These are phyloP conservation scores for Monopterus albus DNA, from an alignment of 2,113 vertebrate genomes.

Conservation along the genomic window DNA sequence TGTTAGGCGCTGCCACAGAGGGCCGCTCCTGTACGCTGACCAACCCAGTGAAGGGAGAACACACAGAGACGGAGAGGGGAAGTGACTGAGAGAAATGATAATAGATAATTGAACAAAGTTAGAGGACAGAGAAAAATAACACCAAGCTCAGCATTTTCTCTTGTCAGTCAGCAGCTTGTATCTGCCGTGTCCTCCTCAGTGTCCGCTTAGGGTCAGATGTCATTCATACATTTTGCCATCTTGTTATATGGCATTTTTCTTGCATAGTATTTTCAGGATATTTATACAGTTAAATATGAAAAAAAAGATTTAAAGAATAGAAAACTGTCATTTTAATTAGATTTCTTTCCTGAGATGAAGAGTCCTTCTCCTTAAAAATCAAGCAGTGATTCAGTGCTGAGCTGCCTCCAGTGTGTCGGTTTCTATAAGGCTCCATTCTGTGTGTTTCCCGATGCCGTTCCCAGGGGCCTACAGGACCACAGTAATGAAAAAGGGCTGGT, in stretches of 20 bases:
- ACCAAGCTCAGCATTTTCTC: slow-evolving; percentile 61
- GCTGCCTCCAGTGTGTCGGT: slow-evolving; percentile 78
- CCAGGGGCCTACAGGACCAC: slow-evolving; percentile 74
- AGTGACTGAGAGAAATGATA: slow-evolving; percentile 48
- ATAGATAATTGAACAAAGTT: slow-evolving; percentile 69
- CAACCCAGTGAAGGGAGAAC: slow-evolving; percentile 37
- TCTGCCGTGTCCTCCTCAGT: slow-evolving; percentile 25
- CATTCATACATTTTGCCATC: slow-evolving; percentile 3
- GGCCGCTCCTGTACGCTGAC: slow-evolving; percentile 52
- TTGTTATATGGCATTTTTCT: neutral
- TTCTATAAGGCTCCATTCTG: slow-evolving; percentile 74
- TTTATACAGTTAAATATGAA: slow-evolving; percentile 10
- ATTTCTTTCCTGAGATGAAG: slow-evolving; percentile 45
- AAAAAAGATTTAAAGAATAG: slow-evolving; percentile 49
- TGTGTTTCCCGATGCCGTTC: slow-evolving; percentile 74
- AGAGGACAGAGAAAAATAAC: slow-evolving; percentile 63
- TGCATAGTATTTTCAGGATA: slow-evolving; percentile 6
- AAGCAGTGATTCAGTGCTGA: slow-evolving; percentile 76
- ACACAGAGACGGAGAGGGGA: slow-evolving; percentile 35
- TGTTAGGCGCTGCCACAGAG: slow-evolving; percentile 58
- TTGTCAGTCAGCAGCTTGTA: slow-evolving; percentile 49
- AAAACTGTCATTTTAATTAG: slow-evolving; percentile 49
- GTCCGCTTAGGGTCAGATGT: slow-evolving; percentile 55
- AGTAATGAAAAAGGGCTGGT: slow-evolving; percentile 82
- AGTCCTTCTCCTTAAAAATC: slow-evolving; percentile 64